Evolutionary conservation across 2,888 invertebrate genomes (phyloP), one percentile per base, ranked within the genome.

Genomic region (Crioceris asparagi): DNA sequence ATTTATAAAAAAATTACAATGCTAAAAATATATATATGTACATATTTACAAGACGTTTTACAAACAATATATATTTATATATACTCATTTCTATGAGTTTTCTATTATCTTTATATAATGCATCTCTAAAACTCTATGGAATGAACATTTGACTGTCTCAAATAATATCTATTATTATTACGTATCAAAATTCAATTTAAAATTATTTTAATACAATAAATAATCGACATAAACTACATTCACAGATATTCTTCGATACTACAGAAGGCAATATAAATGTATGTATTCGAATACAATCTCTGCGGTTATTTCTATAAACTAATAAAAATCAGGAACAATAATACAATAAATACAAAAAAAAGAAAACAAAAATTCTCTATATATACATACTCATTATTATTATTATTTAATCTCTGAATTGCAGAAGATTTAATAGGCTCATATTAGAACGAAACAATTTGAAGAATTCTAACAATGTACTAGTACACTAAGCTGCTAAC

Each of bases 281-380:
- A 41, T 34, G 27, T 26, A 14, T 12, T 27, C 12, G 27, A 4
- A 27, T 27, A 14, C 12, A 5, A 27, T 21, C 6, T 12, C 10
- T 27, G n/a, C n/a, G n/a, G n/a, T n/a, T n/a, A n/a, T n/a, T n/a
- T n/a, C n/a, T n/a, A n/a, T n/a, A n/a, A n/a, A n/a, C n/a, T n/a
- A n/a, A n/a, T 27, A 14, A 58, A 57, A 58, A 51, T 61, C 60
- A 62, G 62, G 61, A 62, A 63, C 62, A 63, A 61, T 59, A 58
- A 60, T 59, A 60, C 55, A 62, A 62, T 59, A 61, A 61, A 61
- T 60, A 61, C 57, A 59, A 57, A 52, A 51, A 51, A n/a, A n/a
- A n/a, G n/a, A n/a, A n/a, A 47, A 56, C 27, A 27, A 27, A 27
- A 27, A 27, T 27, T 27, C 4, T 14, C 27, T 27, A 27, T 27